phyloP scores from a whole-genome alignment of 2,888 invertebrate genomes.

The Drosophila helvetica region DNA sequence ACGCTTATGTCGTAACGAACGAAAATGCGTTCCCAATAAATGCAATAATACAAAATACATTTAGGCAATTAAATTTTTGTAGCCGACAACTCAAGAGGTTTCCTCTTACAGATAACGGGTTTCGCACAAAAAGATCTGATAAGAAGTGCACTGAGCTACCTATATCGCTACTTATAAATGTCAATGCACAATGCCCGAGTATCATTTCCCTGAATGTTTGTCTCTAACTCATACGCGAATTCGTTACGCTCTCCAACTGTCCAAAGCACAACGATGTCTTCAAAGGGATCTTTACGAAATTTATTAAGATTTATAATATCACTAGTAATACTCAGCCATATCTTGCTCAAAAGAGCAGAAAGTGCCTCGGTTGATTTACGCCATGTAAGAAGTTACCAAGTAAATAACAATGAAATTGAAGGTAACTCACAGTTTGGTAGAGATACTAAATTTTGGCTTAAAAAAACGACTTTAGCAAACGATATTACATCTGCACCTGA shows the following conservation, averaged over 20 bases:
- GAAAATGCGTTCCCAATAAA: slow-evolving; percentile 13
- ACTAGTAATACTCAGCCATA: slow-evolving; percentile 5
- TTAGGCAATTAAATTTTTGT: slow-evolving; percentile 24
- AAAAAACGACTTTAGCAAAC: no score
- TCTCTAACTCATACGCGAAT: slow-evolving; percentile 16
- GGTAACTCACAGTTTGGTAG: background rate
- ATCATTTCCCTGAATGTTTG: slow-evolving; percentile 20
- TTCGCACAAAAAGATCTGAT: slow-evolving; percentile 26
- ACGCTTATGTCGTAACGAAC: slow-evolving; percentile 26
- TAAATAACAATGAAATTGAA: background rate
- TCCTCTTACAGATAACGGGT: slow-evolving; percentile 34
- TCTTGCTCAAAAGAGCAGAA: background rate
- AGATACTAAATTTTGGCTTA: background rate
- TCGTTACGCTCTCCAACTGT: slow-evolving; percentile 6
- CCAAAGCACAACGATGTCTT: background rate
- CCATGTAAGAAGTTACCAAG: background rate
- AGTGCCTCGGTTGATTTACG: background rate
- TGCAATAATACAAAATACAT: slow-evolving; percentile 19
- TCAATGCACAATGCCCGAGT: slow-evolving; percentile 18
- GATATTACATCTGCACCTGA: background rate
- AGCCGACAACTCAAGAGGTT: slow-evolving; percentile 19
- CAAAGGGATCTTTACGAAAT: background rate
- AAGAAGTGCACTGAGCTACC: slow-evolving; percentile 27
- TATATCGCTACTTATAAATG: slow-evolving; percentile 26
- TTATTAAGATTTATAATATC: background rate